Evolutionary conservation across 1,140 invertebrate species (phyloP), one percentile per base, ranked within the genome.

Genomic region (Paralvinella palmiformis): DNA sequence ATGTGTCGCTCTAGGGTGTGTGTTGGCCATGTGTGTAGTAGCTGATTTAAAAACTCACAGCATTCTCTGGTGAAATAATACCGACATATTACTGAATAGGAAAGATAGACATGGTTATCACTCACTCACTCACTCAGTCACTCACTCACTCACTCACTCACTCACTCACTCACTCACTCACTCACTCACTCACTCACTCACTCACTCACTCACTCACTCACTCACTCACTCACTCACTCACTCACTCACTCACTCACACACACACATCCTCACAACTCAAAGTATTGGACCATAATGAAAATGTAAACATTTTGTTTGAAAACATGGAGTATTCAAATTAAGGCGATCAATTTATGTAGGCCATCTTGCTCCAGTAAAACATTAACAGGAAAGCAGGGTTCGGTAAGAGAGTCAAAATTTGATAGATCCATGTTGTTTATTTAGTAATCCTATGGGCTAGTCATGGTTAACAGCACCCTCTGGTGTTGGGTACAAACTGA

Each of bases 21-120:
- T 0, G 88, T 85, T 32, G 89, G 85, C 94, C 95, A 98, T 7
- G 86, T 87, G 69, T 90, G 88, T 63, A 97, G 82, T 53, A 97
- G 83, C 63, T 90, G 81, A 64, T 91, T 87, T 31, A 98, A 78
- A 73, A 94, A 89, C 79, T 97, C 94, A 76, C 88, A 93, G 58
- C 86, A 85, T 13, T 85, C 84, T 55, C 88, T 84, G 65, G 45
- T 75, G 75, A 32, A 37, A 52, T 27, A 22, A 27, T 29, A 50
- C 6, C 17, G 20, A 22, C 45, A 50, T n/a, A 50, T 27, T 22
- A 50, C 45, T 50, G 20, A 17, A 22, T 27, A n/a, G n/a, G 22
- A 56, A 24, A n/a, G 22, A 56, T n/a, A n/a, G n/a, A n/a, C n/a
- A n/a, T n/a, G n/a, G n/a, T n/a, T n/a, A n/a, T 17, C 20, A 50